phyloP scores from a whole-genome alignment of 2,888 invertebrate species.

The Caenorhabditis zanzibari region DNA sequence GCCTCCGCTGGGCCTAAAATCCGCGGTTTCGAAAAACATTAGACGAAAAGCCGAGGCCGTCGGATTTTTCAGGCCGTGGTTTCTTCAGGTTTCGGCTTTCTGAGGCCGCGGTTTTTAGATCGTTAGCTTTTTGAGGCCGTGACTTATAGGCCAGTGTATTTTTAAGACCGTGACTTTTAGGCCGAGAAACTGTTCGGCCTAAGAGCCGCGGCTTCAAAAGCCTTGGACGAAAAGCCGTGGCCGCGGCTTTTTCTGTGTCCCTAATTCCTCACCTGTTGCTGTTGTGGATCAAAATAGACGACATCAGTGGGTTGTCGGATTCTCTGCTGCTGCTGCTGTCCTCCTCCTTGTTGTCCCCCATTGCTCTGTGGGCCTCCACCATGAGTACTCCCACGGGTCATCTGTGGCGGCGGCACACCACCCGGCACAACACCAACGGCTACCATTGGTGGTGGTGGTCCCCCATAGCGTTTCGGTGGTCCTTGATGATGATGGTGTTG shows the following conservation, averaged over 20 bases:
- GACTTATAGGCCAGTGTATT: background rate
- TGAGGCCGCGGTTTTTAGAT: no score
- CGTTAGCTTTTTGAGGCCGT: no score
- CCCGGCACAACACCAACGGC: conserved; percentile 33
- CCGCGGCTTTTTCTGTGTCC: no score
- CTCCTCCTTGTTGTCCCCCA: background rate
- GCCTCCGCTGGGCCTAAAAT: no score
- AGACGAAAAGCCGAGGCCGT: no score
- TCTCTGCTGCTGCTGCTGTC: conserved; percentile 34
- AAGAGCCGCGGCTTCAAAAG: no score
- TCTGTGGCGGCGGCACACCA: conserved; percentile 57
- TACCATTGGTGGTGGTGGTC: conserved; percentile 38
- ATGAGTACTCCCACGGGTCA: conserved; percentile 60
- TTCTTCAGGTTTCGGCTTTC: no score
- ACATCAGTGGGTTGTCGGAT: conserved; percentile 67
- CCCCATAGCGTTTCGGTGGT: conserved; percentile 2
- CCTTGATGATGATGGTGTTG: conserved; percentile 5
- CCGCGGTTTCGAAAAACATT: no score
- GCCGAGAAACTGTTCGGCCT: no score
- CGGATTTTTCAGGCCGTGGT: no score
- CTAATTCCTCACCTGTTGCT: conserved; percentile 57
- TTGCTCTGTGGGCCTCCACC: conserved; percentile 1
- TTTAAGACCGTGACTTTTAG: background rate
- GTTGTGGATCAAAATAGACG: conserved; percentile 64
- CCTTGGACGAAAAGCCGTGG: background rate